Evolutionary conservation across 2,888 invertebrate genomes (phyloP), one percentile per base, ranked within the genome.

Genomic region (Cerastis rubricosa): DNA sequence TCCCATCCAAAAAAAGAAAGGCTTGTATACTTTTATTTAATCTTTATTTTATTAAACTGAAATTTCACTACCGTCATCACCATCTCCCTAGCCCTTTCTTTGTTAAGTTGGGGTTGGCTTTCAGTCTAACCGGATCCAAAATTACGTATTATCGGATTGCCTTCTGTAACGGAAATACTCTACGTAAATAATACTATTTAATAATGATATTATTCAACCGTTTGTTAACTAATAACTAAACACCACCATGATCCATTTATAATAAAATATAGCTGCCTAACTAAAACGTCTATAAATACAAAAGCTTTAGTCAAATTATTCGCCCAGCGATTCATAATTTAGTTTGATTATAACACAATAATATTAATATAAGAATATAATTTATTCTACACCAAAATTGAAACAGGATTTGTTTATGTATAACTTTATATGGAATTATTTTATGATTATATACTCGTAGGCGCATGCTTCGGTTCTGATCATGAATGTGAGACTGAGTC

Each of bases 271-370:
- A 25, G 22, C 14, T 63, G 19, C 43, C 11, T 25, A 29, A 43
- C 14, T 64, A 71, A 57, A 59, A 54, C 29, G 25, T 14, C 63
- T 68, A 51, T 64, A 70, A 61, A 82, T 49, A 77, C 61, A 57
- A 57, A 14, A 51, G 43, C 70, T 67, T 64, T n/a, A 47, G 63
- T 57, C 14, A 71, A 51, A 71, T 45, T 19, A 61, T 71, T 65
- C n/a, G 67, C 43, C 51, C 19, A 25, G 40, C 3, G 1, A 54
- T 71, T 57, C 61, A 47, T 75, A 51, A 70, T 65, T 54, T 43
- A 51, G 67, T 57, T 35, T 25, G 8, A 47, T 8, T 59, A 54
- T 47, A 65, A 72, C 61, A 76, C 64, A 77, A 73, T 83, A 83
- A n/a, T n/a, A n/a, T n/a, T n/a, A n/a, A n/a, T n/a, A n/a, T n/a